Percentiles rank a stretch among this genome's conserved stretches.
phyloP scores from a whole-genome alignment of 2,113 vertebrate species.

The Gymnogyps californianus region DNA sequence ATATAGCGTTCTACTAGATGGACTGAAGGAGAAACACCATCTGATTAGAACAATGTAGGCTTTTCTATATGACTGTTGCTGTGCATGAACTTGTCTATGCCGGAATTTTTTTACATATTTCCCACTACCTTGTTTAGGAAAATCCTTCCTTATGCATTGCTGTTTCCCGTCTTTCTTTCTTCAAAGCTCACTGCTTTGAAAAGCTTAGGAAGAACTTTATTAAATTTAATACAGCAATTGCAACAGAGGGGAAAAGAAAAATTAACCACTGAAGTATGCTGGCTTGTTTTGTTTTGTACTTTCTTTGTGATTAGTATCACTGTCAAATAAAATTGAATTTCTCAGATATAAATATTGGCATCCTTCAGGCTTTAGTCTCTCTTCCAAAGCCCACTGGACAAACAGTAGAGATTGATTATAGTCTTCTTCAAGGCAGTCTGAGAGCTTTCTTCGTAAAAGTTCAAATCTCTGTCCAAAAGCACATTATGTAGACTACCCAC shows the following conservation, averaged over 20 bases:
- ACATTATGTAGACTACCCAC: background rate
- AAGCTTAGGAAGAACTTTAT: background rate
- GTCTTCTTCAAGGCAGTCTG: background rate
- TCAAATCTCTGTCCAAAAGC: background rate
- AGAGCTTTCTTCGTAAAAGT: background rate
- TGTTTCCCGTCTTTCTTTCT: background rate
- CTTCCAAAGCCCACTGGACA: background rate
- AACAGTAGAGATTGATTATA: background rate
- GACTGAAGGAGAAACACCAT: background rate
- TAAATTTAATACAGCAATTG: background rate
- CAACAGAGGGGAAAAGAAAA: background rate
- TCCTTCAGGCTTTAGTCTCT: background rate
- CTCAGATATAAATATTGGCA: background rate
- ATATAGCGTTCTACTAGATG: constrained; percentile 4
- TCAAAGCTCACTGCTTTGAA: background rate
- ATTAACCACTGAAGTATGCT: background rate
- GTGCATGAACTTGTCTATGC: background rate
- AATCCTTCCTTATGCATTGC: background rate
- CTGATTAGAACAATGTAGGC: background rate
- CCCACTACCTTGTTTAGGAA: background rate
- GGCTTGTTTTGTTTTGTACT: background rate
- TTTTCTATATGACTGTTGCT: background rate
- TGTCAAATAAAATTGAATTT: constrained; percentile 8
- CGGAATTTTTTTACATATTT: background rate
- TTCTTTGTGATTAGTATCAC: background rate